phyloP scores from a whole-genome alignment of 92 coral and sea anemone genomes.

The Parazoanthus darwini region DNA sequence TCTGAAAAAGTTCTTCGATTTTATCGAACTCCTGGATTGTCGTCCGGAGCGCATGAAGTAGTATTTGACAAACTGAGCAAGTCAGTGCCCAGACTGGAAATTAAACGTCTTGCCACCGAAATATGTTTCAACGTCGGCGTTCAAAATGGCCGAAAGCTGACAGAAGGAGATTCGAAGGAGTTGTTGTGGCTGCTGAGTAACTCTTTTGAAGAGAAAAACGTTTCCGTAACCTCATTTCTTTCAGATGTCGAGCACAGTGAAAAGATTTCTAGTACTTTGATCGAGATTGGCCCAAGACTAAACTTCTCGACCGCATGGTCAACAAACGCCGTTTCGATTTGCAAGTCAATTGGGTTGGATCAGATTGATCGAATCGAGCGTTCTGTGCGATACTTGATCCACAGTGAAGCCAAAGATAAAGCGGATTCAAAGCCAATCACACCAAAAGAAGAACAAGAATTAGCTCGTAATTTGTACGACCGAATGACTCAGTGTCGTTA shows the following conservation, averaged over 20 bases:
- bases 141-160: conserved; percentile 58
- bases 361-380: conserved; percentile 80
- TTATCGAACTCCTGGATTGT: conserved; percentile 88
- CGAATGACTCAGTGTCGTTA: conserved; percentile 97
- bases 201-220: conserved; percentile 78
- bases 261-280: conserved; percentile 39
- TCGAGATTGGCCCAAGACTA: conserved; percentile 94
- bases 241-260: conserved; percentile 20
- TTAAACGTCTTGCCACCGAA: conserved; percentile 70
- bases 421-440: conserved; percentile 44
- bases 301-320: conserved; percentile 99
- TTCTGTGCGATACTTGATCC: conserved; percentile 75
- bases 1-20: conserved; percentile 59
- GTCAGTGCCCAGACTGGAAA: conserved; percentile 56
- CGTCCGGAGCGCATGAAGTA: conserved; percentile 79
- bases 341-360: conserved; percentile 83
- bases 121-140: conserved; percentile 77
- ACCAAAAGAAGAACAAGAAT: conserved; percentile 67
- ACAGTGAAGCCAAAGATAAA: conserved; percentile 48
- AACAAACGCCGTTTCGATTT: conserved; percentile 95
- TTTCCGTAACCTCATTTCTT: conserved; percentile 61
- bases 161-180: conserved; percentile 49
- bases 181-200: conserved; percentile 74
- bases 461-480: conserved; percentile 82
- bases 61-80: conserved; percentile 61